Base-by-base conservation (phyloP, 2,888 invertebrate genomes). In the Scaptomyza parva region DNA sequence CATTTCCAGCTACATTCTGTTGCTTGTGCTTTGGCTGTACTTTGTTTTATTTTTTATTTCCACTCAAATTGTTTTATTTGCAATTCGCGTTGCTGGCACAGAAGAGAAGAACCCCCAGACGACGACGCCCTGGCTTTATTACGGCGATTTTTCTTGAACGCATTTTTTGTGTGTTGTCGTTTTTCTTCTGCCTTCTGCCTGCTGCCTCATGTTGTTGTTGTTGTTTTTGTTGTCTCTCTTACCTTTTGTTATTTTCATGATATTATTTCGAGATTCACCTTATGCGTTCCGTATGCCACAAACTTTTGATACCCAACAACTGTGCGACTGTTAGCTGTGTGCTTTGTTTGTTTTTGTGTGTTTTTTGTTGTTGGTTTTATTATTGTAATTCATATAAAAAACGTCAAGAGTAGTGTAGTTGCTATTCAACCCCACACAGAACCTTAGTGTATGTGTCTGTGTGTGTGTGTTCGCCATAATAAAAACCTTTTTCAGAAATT, bases 31-130 rank as follows among this genome's bases (percentile, higher is more conserved):
- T 26, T 40, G 41, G 8, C 33, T 66, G 64, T 59, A 69, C 69
- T 70, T 81, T 86, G 68, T 74, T 84, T 82, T 86, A 80, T 86
- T 86, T 76, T 84, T 83, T 84, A 88, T 86, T 84, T 83, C 81
- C 88, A 84, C 85, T 88, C 78, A 88, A 88, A 86, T 86, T 86
- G 89, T 89, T 88, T 89, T 88, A 80, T 88, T 86, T 79, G 77
- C 71, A 62, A 65, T 70, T 54, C n/a, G 35, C 14, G n/a, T 35
- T 14, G 33, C 33, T 33, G 68, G 48, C 58, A 43, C n/a, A n/a
- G n/a, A n/a, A n/a, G n/a, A n/a, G 8, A 12, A 41, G 20, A 69
- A 48, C 9, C 67, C 64, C 70, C 76, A 63, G 61, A 70, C 72
- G 61, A 70, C 72, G 37, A 66, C 72, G 68, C 60, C 76, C 76